Conservation (phyloP, 2,113 vertebrate genomes). For the Protobothrops flavoviridis region DNA sequence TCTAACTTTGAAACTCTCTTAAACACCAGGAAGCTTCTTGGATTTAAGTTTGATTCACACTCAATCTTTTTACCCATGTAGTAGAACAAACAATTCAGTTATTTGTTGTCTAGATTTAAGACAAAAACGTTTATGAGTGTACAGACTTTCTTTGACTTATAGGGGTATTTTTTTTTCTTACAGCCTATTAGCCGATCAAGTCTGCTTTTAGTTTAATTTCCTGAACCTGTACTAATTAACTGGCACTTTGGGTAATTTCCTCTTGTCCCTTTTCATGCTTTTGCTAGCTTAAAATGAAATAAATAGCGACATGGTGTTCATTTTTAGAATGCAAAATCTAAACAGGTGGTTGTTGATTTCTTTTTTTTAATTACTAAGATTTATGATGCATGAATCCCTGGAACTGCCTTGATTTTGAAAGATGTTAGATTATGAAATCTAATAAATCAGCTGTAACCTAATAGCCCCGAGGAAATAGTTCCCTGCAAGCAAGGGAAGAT, state of each 20-base stretch:
- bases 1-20: not conserved
- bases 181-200: not conserved
- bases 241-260: slow-evolving; percentile 51
- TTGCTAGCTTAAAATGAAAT: slow-evolving; percentile 5
- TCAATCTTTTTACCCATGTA: not conserved
- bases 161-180: slow-evolving; percentile 11
- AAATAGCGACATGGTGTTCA: not conserved
- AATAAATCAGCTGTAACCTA: not conserved
- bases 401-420: not conserved
- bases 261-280: slow-evolving; percentile 22
- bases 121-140: not conserved
- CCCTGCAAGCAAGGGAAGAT: not conserved
- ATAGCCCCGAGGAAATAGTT: not conserved
- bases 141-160: not conserved
- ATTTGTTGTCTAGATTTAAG: not conserved
- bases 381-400: not conserved
- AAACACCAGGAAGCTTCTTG: not conserved
- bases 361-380: not conserved
- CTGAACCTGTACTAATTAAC: slow-evolving; percentile 45
- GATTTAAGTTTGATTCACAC: not conserved
- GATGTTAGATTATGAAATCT: not conserved
- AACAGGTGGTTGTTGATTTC: not conserved
- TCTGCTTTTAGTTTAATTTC: slow-evolving; percentile 18
- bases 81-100: not conserved
- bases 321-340: not conserved